These are phyloP conservation scores for Rhinopomastus cyanomelas DNA, from an alignment of 2,113 vertebrate species.

Conservation along the genomic window DNA sequence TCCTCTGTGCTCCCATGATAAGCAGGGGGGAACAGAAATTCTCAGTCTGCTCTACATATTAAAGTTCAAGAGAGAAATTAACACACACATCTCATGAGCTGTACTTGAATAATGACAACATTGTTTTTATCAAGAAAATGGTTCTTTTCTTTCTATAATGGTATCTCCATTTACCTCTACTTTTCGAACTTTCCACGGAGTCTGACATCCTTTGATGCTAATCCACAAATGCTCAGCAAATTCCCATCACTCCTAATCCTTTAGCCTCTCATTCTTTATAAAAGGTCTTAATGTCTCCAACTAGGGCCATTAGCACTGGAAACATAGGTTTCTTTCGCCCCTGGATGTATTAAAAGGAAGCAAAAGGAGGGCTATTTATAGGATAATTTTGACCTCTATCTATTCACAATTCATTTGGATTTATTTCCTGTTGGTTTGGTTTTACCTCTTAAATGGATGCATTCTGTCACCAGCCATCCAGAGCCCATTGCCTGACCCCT, in stretches of 20 bases:
- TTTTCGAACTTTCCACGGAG: slow-evolving; percentile 30
- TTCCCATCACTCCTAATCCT: slow-evolving; percentile 44
- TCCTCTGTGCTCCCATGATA: slow-evolving; percentile 46
- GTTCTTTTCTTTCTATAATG: neutral
- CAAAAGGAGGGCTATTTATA: slow-evolving; percentile 6
- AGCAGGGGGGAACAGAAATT: slow-evolving; percentile 46
- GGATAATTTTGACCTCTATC: neutral
- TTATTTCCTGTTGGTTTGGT: slow-evolving; percentile 30
- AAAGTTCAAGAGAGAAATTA: slow-evolving; percentile 52
- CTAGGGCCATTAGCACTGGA: slow-evolving; percentile 41
- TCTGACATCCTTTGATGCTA: slow-evolving; percentile 48
- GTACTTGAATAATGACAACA: slow-evolving; percentile 25
- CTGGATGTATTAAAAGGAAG: neutral
- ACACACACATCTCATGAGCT: slow-evolving; percentile 23
- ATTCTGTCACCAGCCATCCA: neutral
- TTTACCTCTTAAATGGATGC: neutral
- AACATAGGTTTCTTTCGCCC: slow-evolving; percentile 7
- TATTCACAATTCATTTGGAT: slow-evolving; percentile 38
- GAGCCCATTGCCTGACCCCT: neutral
- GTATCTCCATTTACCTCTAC: slow-evolving; percentile 10
- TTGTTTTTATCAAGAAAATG: slow-evolving; percentile 33
- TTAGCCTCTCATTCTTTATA: slow-evolving; percentile 46
- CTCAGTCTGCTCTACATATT: slow-evolving; percentile 34
- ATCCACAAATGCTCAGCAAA: neutral
- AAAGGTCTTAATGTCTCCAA: slow-evolving; percentile 43